Evolutionary conservation across 2,888 invertebrate genomes (phyloP).

Genomic region (Alloscopus bannaensis): DNA sequence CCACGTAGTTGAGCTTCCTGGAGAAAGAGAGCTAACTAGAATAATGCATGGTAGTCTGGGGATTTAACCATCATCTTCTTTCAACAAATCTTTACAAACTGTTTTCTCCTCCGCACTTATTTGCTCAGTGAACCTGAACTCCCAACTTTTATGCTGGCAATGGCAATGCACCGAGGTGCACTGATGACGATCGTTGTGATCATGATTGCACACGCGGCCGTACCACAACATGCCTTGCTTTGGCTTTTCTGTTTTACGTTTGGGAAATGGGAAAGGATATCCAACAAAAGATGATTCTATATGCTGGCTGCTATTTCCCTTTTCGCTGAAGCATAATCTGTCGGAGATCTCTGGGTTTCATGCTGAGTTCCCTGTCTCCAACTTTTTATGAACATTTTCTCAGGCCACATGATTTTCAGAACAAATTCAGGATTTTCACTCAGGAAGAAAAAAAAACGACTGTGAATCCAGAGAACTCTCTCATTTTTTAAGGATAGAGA

Average conservation of each 20-base stretch:
- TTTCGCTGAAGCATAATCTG: constrained; percentile 18
- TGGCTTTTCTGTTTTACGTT: neutral
- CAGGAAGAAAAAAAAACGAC: constrained; percentile 2
- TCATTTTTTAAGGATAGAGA: constrained; percentile 4
- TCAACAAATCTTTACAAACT: constrained; percentile 47
- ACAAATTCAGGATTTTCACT: constrained; percentile 37
- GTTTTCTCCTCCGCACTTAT: constrained; percentile 30
- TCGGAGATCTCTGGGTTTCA: constrained; percentile 28
- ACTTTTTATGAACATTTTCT: constrained; percentile 18
- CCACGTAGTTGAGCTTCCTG: neutral
- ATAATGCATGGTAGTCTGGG: constrained; percentile 38
- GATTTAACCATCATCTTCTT: constrained; percentile 58
- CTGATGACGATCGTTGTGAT: constrained; percentile 14
- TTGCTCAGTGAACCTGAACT: constrained; percentile 24
- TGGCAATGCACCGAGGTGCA: constrained; percentile 6
- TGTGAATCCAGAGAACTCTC: no score
- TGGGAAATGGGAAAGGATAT: constrained; percentile 1
- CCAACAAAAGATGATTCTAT: constrained; percentile 11
- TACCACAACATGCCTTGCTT: neutral
- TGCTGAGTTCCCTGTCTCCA: constrained; percentile 42
- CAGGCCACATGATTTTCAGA: neutral
- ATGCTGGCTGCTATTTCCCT: constrained; percentile 11
- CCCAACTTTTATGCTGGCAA: constrained; percentile 25
- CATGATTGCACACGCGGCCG: neutral
- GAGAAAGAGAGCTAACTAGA: neutral